A percentile compares a stretch with the other conserved stretches of the same genome.
Evolutionary conservation across 1,140 invertebrate genomes (phyloP).

Genomic region (Brachionus calyciflorus): DNA sequence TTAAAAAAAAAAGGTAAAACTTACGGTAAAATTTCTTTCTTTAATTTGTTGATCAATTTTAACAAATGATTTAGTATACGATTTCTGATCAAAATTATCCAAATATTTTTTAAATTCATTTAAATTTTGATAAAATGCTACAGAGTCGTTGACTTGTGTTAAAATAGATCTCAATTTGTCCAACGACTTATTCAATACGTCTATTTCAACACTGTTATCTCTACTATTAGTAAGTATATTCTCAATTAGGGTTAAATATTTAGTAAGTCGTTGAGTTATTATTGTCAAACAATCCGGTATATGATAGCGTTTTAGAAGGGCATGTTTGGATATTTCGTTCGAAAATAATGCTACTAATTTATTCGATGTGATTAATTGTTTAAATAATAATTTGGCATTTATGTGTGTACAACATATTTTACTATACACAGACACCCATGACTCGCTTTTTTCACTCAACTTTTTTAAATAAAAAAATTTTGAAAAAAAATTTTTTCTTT

Average conservation of each 20-base stretch:
- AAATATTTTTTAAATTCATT: slow-evolving; percentile 43
- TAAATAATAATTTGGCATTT: slow-evolving; percentile 15
- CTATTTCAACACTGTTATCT: slow-evolving; percentile 14
- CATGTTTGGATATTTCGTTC: slow-evolving; percentile 38
- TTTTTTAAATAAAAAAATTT: not conserved
- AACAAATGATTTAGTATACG: slow-evolving; percentile 10
- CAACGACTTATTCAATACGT: slow-evolving; percentile 20
- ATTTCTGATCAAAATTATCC: slow-evolving; percentile 40
- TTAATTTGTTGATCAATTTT: slow-evolving; percentile 18
- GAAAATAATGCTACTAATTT: slow-evolving; percentile 27
- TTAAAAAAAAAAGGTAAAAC: not conserved
- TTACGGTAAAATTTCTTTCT: slow-evolving; percentile 19
- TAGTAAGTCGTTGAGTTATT: slow-evolving; percentile 39
- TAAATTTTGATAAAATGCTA: slow-evolving; percentile 35
- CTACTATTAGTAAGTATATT: slow-evolving; percentile 39
- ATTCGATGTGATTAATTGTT: slow-evolving; percentile 14
- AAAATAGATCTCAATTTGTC: slow-evolving; percentile 37
- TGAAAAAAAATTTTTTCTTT: not conserved
- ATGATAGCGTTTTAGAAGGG: slow-evolving; percentile 22
- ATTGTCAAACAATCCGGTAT: slow-evolving; percentile 43
- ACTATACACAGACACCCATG: not conserved
- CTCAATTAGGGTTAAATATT: slow-evolving; percentile 41
- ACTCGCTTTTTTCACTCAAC: slow-evolving; percentile 13
- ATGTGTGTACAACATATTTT: slow-evolving; percentile 40
- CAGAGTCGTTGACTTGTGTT: slow-evolving; percentile 29